Conservation (phyloP, 2,888 invertebrate species). For the Drosophila recens region DNA sequence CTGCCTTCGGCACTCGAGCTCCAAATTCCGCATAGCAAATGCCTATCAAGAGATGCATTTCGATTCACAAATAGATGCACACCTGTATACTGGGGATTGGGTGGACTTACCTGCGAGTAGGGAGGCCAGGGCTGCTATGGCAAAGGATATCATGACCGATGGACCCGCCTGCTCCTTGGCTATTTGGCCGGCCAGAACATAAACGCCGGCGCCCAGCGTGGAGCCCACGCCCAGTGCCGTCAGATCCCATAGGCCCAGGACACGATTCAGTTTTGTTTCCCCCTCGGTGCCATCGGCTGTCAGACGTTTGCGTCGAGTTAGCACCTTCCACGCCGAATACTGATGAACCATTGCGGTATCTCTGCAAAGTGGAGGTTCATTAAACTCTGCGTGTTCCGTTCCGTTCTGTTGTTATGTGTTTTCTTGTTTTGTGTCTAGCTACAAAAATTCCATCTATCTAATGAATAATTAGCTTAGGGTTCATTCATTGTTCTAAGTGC, state of each 20-base stretch:
- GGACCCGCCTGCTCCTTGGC: conserved; percentile 93
- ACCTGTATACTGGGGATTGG: background rate
- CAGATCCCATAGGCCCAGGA: conserved; percentile 87
- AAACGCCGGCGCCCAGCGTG: conserved; percentile 95
- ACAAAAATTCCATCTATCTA: conserved; percentile 20
- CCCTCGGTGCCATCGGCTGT: conserved; percentile 69
- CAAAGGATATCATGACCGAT: conserved; percentile 93
- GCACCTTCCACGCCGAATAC: conserved; percentile 83
- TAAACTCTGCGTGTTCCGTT: conserved; percentile 45
- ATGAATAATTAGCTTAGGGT: conserved; percentile 39
- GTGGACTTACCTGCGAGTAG: conserved; percentile 90
- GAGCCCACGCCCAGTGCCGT: conserved; percentile 92
- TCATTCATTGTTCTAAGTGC: conserved; percentile 22
- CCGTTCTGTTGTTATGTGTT: conserved; percentile 1
- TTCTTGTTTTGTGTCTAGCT: conserved; percentile 5
- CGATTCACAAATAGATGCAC: background rate
- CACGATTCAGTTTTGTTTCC: conserved; percentile 82
- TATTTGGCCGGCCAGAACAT: conserved; percentile 93
- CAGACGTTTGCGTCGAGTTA: conserved; percentile 83
- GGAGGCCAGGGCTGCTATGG: conserved; percentile 94
- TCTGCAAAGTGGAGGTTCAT: conserved; percentile 40
- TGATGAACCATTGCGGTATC: conserved; percentile 70
- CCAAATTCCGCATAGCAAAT: conserved; percentile 96
- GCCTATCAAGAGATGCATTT: conserved; percentile 85
- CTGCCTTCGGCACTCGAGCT: conserved; percentile 92